A percentile compares a stretch with the other conserved stretches of the same genome.
Conservation (phyloP, 2,797 vertebrate genomes). For the Fistularia tabacaria region DNA sequence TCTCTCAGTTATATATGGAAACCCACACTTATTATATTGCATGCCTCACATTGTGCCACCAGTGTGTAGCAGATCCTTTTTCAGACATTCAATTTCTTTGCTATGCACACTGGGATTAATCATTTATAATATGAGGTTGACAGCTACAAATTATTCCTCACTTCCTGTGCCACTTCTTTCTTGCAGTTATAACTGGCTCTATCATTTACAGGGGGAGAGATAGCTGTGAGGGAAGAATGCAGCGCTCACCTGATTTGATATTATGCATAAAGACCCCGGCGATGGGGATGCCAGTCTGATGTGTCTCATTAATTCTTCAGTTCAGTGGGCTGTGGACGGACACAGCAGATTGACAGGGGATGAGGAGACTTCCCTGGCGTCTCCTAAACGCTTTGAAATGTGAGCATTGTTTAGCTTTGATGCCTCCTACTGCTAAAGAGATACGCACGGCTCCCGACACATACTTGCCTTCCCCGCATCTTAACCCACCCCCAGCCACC, state of each 20-base stretch:
- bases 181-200: conserved; percentile 19
- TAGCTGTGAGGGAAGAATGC: conserved; percentile 29
- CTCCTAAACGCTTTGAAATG: conserved; percentile 56
- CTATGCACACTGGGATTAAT: conserved; percentile 53
- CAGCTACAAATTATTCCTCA: conserved; percentile 28
- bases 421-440: conserved; percentile 53
- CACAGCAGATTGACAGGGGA: conserved; percentile 60
- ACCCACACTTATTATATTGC: conserved; percentile 5
- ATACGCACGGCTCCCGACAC: conserved; percentile 7
- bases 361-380: conserved; percentile 44
- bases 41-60: conserved; percentile 9
- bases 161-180: conserved; percentile 37
- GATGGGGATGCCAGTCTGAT: conserved; percentile 51
- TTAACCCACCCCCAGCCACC: conserved; percentile 19
- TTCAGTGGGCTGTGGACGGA: conserved; percentile 69
- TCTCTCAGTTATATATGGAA: conserved; percentile 3
- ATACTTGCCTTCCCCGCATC: conserved; percentile 4
- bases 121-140: conserved; percentile 44
- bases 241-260: conserved; percentile 59
- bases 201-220: conserved; percentile 21
- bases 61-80: conserved; percentile 21
- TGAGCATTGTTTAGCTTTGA: conserved; percentile 58
- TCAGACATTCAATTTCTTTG: conserved; percentile 54
- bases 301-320: conserved; percentile 73
- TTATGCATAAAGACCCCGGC: conserved; percentile 55